Conservation (phyloP, 2,888 invertebrate species). For the Cyaniris semiargus region DNA sequence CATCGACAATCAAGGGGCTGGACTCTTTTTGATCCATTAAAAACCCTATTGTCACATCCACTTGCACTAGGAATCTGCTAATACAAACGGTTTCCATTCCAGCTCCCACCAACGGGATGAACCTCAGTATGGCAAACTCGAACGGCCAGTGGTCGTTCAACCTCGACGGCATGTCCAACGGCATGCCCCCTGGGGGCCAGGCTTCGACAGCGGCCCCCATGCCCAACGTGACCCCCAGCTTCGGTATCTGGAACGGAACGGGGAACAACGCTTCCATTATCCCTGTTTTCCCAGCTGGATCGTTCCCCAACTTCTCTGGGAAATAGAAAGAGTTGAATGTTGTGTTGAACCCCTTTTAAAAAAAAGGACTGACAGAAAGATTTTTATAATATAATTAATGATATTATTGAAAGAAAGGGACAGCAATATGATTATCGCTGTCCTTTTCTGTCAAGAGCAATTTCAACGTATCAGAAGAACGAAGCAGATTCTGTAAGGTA, state of each 20-base stretch:
- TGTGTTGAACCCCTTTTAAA: too few relatives aligned
- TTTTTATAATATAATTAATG: too few relatives aligned
- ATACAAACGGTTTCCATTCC: conserved; percentile 40
- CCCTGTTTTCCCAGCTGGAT: background rate
- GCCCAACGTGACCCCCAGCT: conserved; percentile 2
- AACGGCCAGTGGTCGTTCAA: conserved; percentile 38
- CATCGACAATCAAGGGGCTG: too few relatives aligned
- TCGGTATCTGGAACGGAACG: conserved; percentile 22
- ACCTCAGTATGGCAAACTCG: conserved; percentile 46
- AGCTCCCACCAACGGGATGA: conserved; percentile 54
- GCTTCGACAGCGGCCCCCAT: background rate
- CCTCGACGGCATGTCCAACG: conserved; percentile 37
- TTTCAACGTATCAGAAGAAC: too few relatives aligned
- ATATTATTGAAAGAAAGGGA: too few relatives aligned
- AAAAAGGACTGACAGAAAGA: too few relatives aligned
- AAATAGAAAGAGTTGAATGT: background rate
- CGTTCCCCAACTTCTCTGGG: background rate
- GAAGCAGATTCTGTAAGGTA: too few relatives aligned
- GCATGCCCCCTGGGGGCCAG: conserved; percentile 19
- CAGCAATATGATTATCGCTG: too few relatives aligned
- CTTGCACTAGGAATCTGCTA: too few relatives aligned
- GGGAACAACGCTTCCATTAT: background rate
- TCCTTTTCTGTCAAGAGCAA: too few relatives aligned
- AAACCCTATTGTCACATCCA: too few relatives aligned
- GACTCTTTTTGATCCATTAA: too few relatives aligned